phyloP scores from a whole-genome alignment of 1,140 invertebrate genomes.

The Drosophila baimaii region DNA sequence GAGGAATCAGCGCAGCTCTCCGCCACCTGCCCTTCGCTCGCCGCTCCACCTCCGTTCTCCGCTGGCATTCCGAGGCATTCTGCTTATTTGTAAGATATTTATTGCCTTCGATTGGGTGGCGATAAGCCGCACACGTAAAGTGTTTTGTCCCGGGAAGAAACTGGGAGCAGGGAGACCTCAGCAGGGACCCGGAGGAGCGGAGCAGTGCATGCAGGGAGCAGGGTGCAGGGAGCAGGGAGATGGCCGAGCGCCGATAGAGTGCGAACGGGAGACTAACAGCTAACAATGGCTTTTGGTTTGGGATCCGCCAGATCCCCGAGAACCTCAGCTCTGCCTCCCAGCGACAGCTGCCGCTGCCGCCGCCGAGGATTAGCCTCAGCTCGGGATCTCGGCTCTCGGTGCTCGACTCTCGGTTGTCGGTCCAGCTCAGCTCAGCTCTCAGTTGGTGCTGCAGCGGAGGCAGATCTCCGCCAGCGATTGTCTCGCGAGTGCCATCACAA shows the following conservation, averaged over 20 bases:
- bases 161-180: constrained; percentile 5
- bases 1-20: constrained; percentile 29
- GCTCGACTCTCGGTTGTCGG: background rate
- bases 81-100: constrained; percentile 85
- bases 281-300: constrained; percentile 52
- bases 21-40: constrained; percentile 5
- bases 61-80: constrained; percentile 81
- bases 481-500: constrained; percentile 43
- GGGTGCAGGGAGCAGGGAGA: constrained; percentile 24
- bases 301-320: constrained; percentile 3
- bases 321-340: constrained; percentile 39
- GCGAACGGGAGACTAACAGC: constrained; percentile 49
- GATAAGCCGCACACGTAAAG: constrained; percentile 83
- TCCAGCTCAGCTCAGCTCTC: constrained; percentile 2
- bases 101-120: constrained; percentile 83
- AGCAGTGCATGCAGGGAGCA: too few relatives aligned
- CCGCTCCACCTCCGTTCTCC: constrained; percentile 4
- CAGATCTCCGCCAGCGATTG: constrained; percentile 50
- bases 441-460: constrained; percentile 19
- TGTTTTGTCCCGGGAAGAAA: constrained; percentile 66
- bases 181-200: too few relatives aligned
- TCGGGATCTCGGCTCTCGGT: constrained; percentile 7
- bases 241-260: constrained; percentile 49
- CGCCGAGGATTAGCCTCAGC: constrained; percentile 55
- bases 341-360: constrained; percentile 66